A percentile compares a stretch with the other conserved stretches of the same genome.
Evolutionary conservation across 2,888 invertebrate genomes (phyloP).

Genomic region (Cetonia aurata): DNA sequence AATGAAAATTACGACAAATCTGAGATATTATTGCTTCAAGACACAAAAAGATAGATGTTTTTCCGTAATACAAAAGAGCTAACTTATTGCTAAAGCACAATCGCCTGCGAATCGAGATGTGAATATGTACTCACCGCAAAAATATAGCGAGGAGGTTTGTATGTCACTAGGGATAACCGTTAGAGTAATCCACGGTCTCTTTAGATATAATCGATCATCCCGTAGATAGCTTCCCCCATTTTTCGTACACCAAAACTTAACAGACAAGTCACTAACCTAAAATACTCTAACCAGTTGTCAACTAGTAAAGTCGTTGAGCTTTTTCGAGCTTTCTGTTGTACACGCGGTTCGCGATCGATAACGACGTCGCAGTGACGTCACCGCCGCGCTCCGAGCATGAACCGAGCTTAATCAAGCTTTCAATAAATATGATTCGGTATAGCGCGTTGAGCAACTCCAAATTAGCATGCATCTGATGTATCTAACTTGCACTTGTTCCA

Average conservation of each 20-base stretch:
- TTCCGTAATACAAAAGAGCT: too few species aligned
- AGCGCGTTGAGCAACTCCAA: background rate
- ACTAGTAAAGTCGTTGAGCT: conserved; percentile 27
- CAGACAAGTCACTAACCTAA: conserved; percentile 32
- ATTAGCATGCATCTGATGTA: conserved; percentile 17
- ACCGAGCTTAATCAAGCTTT: conserved; percentile 46
- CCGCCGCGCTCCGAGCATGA: conserved; percentile 50
- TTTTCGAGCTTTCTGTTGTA: conserved; percentile 57
- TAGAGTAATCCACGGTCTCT: conserved; percentile 17
- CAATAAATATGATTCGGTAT: conserved; percentile 45
- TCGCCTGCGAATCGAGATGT: conserved; percentile 7
- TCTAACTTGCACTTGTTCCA: background rate
- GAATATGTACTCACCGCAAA: conserved; percentile 56
- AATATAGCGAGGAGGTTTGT: conserved; percentile 54
- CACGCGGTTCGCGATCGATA: conserved; percentile 66
- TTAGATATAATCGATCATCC: conserved; percentile 40
- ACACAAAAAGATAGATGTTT: background rate
- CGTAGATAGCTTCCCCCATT: conserved; percentile 29
- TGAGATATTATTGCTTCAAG: background rate
- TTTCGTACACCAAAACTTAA: conserved; percentile 34
- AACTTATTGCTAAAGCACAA: background rate
- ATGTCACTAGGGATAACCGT: conserved; percentile 30
- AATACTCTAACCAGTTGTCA: conserved; percentile 24
- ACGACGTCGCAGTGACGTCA: conserved; percentile 67
- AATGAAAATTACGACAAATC: background rate